These are phyloP conservation scores for Typhlichthys subterraneus DNA, from an alignment of 2,797 vertebrate genomes.

Conservation along the genomic window DNA sequence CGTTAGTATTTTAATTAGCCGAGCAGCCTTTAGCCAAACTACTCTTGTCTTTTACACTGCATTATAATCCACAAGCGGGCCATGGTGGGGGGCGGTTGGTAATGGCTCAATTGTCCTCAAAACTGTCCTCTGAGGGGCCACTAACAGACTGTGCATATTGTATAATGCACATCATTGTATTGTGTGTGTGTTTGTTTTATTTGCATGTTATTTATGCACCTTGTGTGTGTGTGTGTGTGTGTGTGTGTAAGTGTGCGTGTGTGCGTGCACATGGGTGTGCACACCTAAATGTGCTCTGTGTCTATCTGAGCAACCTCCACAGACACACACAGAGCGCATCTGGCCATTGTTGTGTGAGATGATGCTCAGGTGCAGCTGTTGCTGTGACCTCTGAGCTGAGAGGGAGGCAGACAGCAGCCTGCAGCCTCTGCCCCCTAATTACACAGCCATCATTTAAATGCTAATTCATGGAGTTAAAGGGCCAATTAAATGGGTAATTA, in stretches of 20 bases:
- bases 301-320: neutral
- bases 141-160: conserved; percentile 12
- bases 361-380: conserved; percentile 68
- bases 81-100: conserved; percentile 40
- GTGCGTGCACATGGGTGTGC: conserved; percentile 5
- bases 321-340: conserved; percentile 46
- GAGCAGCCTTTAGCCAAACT: conserved; percentile 63
- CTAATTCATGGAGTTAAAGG: conserved; percentile 77
- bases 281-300: conserved; percentile 14
- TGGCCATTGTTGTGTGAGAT: conserved; percentile 52
- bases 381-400: conserved; percentile 74
- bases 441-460: conserved; percentile 80
- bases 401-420: conserved; percentile 69
- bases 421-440: conserved; percentile 77
- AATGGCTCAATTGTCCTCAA: conserved; percentile 52
- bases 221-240: conserved; percentile 8
- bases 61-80: conserved; percentile 38
- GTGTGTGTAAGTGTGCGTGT: conserved; percentile 1
- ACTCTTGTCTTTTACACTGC: conserved; percentile 53
- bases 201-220: too few relatives aligned
- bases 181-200: neutral
- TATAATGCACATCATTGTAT: neutral
- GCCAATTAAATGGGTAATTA: conserved; percentile 81
- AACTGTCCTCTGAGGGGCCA: conserved; percentile 30
- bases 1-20: conserved; percentile 71